phyloP scores from a whole-genome alignment of 2,797 vertebrate genomes.

The Psittacula derbiana region DNA sequence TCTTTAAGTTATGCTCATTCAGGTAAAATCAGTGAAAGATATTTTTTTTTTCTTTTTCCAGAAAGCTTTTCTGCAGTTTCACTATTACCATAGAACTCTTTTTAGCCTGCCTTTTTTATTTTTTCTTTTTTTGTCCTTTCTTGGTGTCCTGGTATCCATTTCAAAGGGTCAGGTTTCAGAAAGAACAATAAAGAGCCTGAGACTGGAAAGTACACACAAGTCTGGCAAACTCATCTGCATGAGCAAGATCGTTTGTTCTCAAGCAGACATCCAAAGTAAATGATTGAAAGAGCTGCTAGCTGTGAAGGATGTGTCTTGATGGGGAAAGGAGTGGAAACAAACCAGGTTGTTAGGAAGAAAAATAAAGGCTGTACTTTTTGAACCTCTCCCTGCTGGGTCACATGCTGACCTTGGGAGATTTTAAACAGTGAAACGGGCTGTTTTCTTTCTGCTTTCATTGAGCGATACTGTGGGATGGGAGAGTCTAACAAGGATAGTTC shows the following conservation, averaged over 20 bases:
- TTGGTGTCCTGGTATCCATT: constrained; percentile 83
- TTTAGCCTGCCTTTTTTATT: background rate
- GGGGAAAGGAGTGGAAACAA: constrained; percentile 76
- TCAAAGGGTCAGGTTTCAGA: constrained; percentile 87
- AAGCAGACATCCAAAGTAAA: constrained; percentile 80
- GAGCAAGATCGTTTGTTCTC: constrained; percentile 78
- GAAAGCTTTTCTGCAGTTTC: constrained; percentile 36
- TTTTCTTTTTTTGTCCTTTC: constrained; percentile 53
- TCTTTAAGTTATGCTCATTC: background rate
- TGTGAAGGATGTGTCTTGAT: constrained; percentile 78
- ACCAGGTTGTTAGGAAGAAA: constrained; percentile 76
- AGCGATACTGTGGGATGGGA: constrained; percentile 35
- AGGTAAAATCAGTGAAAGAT: constrained; percentile 19
- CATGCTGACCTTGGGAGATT: constrained; percentile 72
- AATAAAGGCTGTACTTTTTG: constrained; percentile 75
- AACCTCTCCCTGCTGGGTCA: constrained; percentile 77
- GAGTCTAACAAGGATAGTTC: constrained; percentile 16
- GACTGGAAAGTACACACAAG: constrained; percentile 85
- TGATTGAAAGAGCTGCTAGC: constrained; percentile 79
- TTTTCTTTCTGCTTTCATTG: constrained; percentile 61
- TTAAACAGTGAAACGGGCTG: constrained; percentile 65
- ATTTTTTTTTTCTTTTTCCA: background rate
- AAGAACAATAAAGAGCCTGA: constrained; percentile 87
- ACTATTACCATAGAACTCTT: constrained; percentile 10
- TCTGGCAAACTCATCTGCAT: constrained; percentile 89